phyloP scores from a whole-genome alignment of 1,140 invertebrate genomes.

The Drosophila miranda region DNA sequence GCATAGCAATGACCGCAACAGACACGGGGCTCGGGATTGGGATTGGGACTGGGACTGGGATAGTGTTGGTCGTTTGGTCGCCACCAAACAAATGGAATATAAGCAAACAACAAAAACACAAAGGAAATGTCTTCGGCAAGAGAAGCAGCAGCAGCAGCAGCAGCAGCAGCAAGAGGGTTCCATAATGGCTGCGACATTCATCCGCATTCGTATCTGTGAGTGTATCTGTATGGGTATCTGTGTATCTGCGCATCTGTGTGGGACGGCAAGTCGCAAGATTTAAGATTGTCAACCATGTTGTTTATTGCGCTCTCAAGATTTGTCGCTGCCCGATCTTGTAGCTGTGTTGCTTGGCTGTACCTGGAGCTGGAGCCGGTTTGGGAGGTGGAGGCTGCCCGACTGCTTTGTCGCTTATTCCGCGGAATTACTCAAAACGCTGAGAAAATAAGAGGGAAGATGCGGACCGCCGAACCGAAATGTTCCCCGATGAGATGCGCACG shows the following conservation, averaged over 20 bases:
- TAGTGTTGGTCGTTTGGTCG: constrained; percentile 36
- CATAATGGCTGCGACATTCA: constrained; percentile 79
- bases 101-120: constrained; percentile 33
- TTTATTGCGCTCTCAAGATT: constrained; percentile 79
- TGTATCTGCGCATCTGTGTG: constrained; percentile 42
- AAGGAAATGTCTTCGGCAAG: constrained; percentile 57
- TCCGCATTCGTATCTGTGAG: constrained; percentile 74
- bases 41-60: constrained; percentile 50
- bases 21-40: constrained; percentile 54
- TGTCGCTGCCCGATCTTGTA: constrained; percentile 50
- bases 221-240: constrained; percentile 39
- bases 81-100: not conserved
- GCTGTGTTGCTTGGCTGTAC: constrained; percentile 31
- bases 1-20: constrained; percentile 78
- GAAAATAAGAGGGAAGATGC: constrained; percentile 51
- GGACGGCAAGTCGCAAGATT: constrained; percentile 70
- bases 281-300: constrained; percentile 81
- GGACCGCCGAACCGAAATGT: constrained; percentile 24
- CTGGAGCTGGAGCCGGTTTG: constrained; percentile 27
- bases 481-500: constrained; percentile 30
- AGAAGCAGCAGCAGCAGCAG: constrained; percentile 31
- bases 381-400: constrained; percentile 13
- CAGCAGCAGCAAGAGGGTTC: constrained; percentile 39
- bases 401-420: constrained; percentile 52
- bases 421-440: constrained; percentile 69